Evolutionary conservation across 2,113 vertebrate genomes (phyloP).

Genomic region (Lonchura striata): DNA sequence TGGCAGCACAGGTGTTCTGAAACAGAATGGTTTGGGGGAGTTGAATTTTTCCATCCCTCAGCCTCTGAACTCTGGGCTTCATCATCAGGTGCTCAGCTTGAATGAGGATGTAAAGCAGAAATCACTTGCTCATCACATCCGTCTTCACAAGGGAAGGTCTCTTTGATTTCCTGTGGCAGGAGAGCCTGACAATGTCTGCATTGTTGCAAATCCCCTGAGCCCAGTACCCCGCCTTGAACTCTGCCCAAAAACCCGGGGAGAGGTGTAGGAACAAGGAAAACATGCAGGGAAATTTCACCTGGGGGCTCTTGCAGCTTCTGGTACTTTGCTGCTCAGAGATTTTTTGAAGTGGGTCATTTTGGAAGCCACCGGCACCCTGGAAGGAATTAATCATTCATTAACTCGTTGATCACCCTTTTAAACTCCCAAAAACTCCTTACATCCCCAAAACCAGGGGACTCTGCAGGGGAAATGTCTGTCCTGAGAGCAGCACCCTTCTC

Average conservation of each 20-base stretch:
- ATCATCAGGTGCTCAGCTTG: neutral
- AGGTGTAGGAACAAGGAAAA: neutral
- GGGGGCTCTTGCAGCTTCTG: neutral
- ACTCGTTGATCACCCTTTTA: neutral
- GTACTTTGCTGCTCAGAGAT: neutral
- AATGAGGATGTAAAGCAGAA: neutral
- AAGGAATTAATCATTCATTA: neutral
- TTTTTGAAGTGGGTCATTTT: neutral
- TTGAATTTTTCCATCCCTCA: neutral
- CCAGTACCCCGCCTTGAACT: neutral
- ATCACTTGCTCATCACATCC: neutral
- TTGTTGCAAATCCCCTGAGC: neutral
- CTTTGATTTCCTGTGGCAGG: constrained; percentile 21
- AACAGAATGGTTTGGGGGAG: neutral
- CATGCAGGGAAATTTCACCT: neutral
- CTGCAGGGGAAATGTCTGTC: neutral
- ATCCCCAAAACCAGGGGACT: neutral
- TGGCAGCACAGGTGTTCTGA: neutral
- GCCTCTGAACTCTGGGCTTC: neutral
- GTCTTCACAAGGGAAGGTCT: neutral
- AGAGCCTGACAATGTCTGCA: neutral
- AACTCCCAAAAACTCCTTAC: neutral
- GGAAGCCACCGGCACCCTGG: neutral
- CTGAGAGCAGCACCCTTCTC: neutral
- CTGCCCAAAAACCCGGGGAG: neutral